Base-by-base conservation (phyloP, 2,113 vertebrate genomes). In the Halcyon malimbica region DNA sequence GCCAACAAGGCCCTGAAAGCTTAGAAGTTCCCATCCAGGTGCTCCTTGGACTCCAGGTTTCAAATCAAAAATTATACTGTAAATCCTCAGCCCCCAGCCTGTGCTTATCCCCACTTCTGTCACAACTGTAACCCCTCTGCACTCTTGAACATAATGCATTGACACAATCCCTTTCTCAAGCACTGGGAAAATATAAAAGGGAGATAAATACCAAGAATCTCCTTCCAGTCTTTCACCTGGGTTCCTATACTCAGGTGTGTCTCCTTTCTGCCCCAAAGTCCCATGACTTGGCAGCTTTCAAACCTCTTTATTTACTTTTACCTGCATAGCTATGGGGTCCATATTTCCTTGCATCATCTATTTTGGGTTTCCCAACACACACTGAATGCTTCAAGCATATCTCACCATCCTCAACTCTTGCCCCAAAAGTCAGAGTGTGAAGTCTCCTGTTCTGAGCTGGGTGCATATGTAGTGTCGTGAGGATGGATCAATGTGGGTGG, bases 401-500 rank as follows among this genome's bases (percentile, higher is more conserved):
- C 86, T 82, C 86, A 87, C 83, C 16, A 3, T 71, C 77, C 90
- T 78, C 80, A 95, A 53, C 95, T 94, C 81, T 96, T 93, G 89
- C 86, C 90, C 94, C 83, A 87, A 78, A 94, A 93, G 92, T 78
- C 86, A 89, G 65, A 44, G 65, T 76, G 81, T 87, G 89, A 97
- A 96, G 73, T 54, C 89, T 96, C 60, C 60, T 88, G 85, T 91
- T 84, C 82, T 75, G 77, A 89, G 77, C 50, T 92, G 69, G 53
- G n/a, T 78, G 64, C 77, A 73, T 87, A 94, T 87, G 94, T 69
- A 87, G 83, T 35, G 77, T 74, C 0, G 2, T 73, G 67, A 91
- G 76, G 59, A 90, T 77, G 87, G 84, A 93, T 73, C 77, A 33
- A 67, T 93, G 96, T 95, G 78, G 96, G 96, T 93, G 80, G 81